A percentile compares a stretch with the other conserved stretches of the same genome.
Evolutionary conservation across 1,140 invertebrate species (phyloP).

Genomic region (Trachelipus rathkii): DNA sequence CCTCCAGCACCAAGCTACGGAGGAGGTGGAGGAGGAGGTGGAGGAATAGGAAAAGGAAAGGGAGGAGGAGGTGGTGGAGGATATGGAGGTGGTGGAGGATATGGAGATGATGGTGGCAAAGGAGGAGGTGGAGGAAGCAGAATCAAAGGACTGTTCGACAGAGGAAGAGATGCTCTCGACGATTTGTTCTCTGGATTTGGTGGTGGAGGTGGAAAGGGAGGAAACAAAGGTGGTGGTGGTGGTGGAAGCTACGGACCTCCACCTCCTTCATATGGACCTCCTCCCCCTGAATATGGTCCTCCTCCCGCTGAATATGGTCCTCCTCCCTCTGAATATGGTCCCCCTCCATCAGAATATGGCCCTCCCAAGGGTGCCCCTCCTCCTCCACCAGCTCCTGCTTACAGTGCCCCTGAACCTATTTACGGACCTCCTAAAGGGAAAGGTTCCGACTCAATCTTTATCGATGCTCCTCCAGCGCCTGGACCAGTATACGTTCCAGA

Average conservation of each 20-base stretch:
- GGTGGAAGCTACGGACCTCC: slow-evolving; percentile 31
- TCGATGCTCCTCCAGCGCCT: slow-evolving; percentile 48
- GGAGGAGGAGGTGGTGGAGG: slow-evolving; percentile 16
- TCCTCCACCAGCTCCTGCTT: slow-evolving; percentile 21
- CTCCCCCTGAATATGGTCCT: slow-evolving; percentile 32
- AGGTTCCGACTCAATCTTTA: slow-evolving; percentile 45
- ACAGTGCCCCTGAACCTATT: slow-evolving; percentile 31
- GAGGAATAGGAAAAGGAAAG: background rate
- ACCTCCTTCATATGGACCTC: slow-evolving; percentile 31
- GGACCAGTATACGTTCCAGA: slow-evolving; percentile 46
- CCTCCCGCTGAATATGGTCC: slow-evolving; percentile 35
- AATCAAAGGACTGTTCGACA: background rate
- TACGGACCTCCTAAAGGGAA: slow-evolving; percentile 33
- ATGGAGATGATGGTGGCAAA: background rate
- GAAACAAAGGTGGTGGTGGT: slow-evolving; percentile 19
- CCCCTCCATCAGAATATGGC: slow-evolving; percentile 32
- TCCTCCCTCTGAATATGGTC: slow-evolving; percentile 29
- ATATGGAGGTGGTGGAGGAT: slow-evolving; percentile 7
- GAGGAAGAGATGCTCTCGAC: background rate
- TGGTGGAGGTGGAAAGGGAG: slow-evolving; percentile 13
- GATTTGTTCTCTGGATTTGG: background rate
- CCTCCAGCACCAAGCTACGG: slow-evolving; percentile 34
- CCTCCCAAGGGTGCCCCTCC: slow-evolving; percentile 29
- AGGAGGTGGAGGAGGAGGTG: slow-evolving; percentile 6
- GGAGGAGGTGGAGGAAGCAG: slow-evolving; percentile 8